These are phyloP conservation scores for Gobius niger DNA, from an alignment of 2,113 vertebrate genomes.

Conservation along the genomic window DNA sequence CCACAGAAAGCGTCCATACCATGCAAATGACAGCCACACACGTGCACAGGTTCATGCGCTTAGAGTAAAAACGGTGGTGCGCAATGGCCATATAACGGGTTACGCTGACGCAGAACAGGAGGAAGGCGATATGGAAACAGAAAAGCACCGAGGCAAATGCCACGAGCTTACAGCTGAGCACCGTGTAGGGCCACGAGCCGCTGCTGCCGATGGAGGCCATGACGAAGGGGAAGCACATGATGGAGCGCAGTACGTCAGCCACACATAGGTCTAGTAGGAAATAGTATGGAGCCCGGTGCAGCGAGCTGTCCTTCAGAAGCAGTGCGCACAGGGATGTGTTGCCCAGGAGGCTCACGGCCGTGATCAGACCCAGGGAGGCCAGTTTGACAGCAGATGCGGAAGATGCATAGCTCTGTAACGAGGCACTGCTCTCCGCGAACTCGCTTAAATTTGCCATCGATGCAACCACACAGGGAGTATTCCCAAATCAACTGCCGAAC, in stretches of 20 bases:
- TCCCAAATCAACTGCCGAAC: constrained; percentile 61
- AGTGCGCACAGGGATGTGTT: constrained; percentile 88
- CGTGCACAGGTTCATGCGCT: constrained; percentile 91
- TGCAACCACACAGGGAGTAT: constrained; percentile 60
- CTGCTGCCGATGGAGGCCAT: constrained; percentile 88
- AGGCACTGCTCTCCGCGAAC: constrained; percentile 81
- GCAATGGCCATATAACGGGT: constrained; percentile 97
- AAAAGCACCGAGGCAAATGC: constrained; percentile 93
- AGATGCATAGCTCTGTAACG: constrained; percentile 81
- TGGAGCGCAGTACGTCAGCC: constrained; percentile 88
- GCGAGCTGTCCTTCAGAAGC: constrained; percentile 87
- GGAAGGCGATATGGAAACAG: constrained; percentile 94
- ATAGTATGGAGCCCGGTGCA: constrained; percentile 92
- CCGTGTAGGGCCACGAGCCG: constrained; percentile 83
- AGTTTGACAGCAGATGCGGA: constrained; percentile 85
- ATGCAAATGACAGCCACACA: constrained; percentile 91
- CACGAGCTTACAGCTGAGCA: constrained; percentile 88
- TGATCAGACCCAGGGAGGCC: constrained; percentile 88
- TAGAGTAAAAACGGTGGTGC: constrained; percentile 94
- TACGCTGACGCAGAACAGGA: constrained; percentile 93
- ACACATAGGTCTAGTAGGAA: constrained; percentile 93
- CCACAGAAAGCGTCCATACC: constrained; percentile 93
- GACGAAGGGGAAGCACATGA: constrained; percentile 93
- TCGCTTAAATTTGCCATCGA: constrained; percentile 89
- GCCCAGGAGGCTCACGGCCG: constrained; percentile 86